phyloP scores from a whole-genome alignment of 2,797 vertebrate genomes.

The Fratercula arctica region DNA sequence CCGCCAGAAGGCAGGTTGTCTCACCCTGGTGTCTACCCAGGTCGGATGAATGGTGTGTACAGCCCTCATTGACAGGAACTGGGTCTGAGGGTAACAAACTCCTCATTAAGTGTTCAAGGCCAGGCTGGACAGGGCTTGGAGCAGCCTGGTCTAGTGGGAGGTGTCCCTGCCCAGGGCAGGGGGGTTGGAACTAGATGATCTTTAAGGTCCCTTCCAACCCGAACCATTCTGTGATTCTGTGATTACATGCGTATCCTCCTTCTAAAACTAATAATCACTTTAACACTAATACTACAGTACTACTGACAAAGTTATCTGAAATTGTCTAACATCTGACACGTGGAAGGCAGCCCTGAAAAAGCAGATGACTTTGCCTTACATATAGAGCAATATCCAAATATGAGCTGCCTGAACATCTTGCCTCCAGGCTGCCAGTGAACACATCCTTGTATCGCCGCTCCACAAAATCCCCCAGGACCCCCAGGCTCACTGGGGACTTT shows the following conservation, averaged over 20 bases:
- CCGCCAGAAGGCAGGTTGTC: neutral
- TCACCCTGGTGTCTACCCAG: neutral
- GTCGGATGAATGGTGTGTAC: accelerated
- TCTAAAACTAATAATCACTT: neutral
- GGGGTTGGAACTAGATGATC: no score
- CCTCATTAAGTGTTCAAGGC: no score
- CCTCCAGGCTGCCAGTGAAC: neutral
- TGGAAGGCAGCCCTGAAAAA: neutral
- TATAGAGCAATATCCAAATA: neutral
- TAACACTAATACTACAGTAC: neutral
- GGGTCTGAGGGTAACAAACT: neutral
- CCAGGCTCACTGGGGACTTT: neutral
- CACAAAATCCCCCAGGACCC: neutral
- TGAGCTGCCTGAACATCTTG: neutral
- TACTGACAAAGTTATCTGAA: accelerated
- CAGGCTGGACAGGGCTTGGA: no score
- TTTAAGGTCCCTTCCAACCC: no score
- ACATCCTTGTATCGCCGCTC: neutral
- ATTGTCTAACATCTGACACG: neutral
- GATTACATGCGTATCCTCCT: neutral
- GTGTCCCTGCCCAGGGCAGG: no score
- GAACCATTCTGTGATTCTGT: no score
- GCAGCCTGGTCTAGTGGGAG: no score
- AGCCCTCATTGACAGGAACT: neutral
- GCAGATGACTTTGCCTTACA: neutral